phyloP scores from a whole-genome alignment of 2,888 invertebrate species.

The Drosophila eohydei region DNA sequence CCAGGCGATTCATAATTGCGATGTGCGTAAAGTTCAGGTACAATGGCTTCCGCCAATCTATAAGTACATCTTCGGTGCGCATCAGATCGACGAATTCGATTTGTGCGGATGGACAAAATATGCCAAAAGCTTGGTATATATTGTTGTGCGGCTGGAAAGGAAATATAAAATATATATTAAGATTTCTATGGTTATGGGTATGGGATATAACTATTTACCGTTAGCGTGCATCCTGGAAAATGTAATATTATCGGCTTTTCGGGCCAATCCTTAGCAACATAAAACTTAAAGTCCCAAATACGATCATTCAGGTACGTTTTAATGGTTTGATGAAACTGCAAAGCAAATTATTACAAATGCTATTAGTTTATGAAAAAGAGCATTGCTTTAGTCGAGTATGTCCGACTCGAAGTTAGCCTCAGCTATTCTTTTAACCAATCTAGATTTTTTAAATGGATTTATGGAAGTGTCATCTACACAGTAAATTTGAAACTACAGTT shows the following conservation, averaged over 20 bases:
- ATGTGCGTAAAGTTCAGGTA: conserved; percentile 95
- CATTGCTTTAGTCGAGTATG: too few relatives aligned
- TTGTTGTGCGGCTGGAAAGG: conserved; percentile 89
- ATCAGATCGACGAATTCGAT: conserved; percentile 90
- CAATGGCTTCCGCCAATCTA: conserved; percentile 92
- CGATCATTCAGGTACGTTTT: conserved; percentile 94
- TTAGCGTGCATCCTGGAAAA: conserved; percentile 94
- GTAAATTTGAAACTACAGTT: too few relatives aligned
- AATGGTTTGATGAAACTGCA: conserved; percentile 95
- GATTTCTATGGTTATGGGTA: neutral
- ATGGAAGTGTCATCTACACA: too few relatives aligned
- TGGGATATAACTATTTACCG: conserved; percentile 87
- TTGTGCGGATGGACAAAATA: conserved; percentile 92
- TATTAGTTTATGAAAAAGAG: too few relatives aligned
- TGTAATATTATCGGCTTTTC: conserved; percentile 93
- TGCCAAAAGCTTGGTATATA: conserved; percentile 93
- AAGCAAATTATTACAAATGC: conserved; percentile 65
- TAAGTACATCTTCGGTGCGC: conserved; percentile 90
- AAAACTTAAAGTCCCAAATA: conserved; percentile 96
- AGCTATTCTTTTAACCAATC: too few relatives aligned
- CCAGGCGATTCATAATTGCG: conserved; percentile 91
- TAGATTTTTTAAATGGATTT: too few relatives aligned
- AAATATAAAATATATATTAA: conserved; percentile 29
- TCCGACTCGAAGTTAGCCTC: too few relatives aligned
- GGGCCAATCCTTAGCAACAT: conserved; percentile 95